phyloP scores from a whole-genome alignment of 2,797 vertebrate species.

The Luscinia megarhynchos region DNA sequence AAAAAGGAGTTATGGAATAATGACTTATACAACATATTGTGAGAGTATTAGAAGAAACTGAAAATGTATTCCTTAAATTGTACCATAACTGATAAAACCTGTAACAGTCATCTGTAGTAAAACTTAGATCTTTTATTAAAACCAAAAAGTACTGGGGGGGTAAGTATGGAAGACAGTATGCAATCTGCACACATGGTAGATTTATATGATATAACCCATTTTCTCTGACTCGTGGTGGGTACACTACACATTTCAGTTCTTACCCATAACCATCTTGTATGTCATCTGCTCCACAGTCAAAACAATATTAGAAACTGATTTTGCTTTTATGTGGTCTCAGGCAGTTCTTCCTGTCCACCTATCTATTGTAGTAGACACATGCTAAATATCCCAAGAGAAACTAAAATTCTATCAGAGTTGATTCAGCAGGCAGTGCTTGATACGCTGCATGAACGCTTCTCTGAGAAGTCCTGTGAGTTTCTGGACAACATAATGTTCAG shows the following conservation, averaged over 20 bases:
- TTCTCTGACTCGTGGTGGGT: slow-evolving; percentile 13
- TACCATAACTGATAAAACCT: slow-evolving; percentile 44
- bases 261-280: slow-evolving; percentile 29
- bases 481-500: not conserved
- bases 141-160: not conserved
- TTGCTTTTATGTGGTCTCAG: slow-evolving; percentile 49
- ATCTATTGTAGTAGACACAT: not conserved
- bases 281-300: slow-evolving; percentile 55
- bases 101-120: not conserved
- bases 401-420: not conserved
- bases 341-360: slow-evolving; percentile 34
- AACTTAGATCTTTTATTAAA: slow-evolving; percentile 40
- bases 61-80: slow-evolving; percentile 15
- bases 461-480: slow-evolving; percentile 16
- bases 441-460: not conserved
- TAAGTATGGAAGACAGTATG: not conserved
- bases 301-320: slow-evolving; percentile 27
- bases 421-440: not conserved
- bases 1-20: not conserved
- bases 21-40: not conserved
- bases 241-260: not conserved
- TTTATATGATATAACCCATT: not conserved
- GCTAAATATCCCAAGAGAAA: slow-evolving; percentile 16
- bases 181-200: slow-evolving; percentile 30
- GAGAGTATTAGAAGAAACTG: slow-evolving; percentile 5